phyloP scores from a whole-genome alignment of 1,140 invertebrate genomes.

The Lethrus apterus region DNA sequence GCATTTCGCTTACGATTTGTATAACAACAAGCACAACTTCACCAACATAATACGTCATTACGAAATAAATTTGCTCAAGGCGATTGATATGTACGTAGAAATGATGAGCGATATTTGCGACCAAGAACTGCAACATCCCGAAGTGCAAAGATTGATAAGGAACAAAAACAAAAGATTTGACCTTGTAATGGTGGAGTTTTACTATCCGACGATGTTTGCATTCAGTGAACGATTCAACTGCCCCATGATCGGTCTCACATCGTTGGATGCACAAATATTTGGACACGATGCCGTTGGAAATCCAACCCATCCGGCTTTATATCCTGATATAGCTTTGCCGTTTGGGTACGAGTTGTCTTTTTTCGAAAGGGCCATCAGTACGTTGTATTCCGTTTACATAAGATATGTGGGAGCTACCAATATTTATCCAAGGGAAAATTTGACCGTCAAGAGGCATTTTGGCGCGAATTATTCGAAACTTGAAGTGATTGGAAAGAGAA shows the following conservation, averaged over 20 bases:
- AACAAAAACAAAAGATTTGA: conserved; percentile 36
- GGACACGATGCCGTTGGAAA: conserved; percentile 33
- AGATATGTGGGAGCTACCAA: too few species aligned
- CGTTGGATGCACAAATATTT: conserved; percentile 23
- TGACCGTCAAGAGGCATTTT: conserved; percentile 38
- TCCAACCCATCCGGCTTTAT: conserved; percentile 32
- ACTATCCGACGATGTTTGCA: conserved; percentile 27
- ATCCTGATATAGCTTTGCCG: conserved; percentile 34
- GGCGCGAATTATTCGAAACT: conserved; percentile 40
- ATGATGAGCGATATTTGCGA: conserved; percentile 14
- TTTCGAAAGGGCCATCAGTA: too few species aligned
- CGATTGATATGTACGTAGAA: conserved; percentile 8
- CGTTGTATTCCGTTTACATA: too few species aligned
- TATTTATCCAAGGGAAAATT: conserved; percentile 29
- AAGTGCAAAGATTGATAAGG: conserved; percentile 32
- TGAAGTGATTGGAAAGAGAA: conserved; percentile 42
- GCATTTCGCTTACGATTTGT: conserved; percentile 3
- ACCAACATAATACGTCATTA: conserved; percentile 1
- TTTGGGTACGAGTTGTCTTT: too few species aligned
- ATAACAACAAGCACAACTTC: neutral
- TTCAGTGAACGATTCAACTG: conserved; percentile 33
- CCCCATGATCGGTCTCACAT: conserved; percentile 32
- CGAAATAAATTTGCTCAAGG: neutral
- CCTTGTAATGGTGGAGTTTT: conserved; percentile 34
- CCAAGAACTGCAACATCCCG: conserved; percentile 22